Base-by-base conservation (phyloP, 2,888 invertebrate species). In the Sycophila texana region DNA sequence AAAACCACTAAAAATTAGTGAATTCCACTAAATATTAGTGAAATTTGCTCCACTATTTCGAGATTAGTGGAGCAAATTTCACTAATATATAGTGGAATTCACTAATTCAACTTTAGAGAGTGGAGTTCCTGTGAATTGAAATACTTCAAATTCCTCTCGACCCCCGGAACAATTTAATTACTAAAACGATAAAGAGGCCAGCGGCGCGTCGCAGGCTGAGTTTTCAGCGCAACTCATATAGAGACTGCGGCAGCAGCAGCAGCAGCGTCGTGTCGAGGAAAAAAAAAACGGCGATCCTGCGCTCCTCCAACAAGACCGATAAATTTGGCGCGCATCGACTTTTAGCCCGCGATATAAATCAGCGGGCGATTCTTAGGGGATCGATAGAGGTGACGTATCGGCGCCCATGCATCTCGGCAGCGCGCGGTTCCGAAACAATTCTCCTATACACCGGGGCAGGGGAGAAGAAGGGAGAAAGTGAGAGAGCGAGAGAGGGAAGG, bases 321-420 rank as follows among this genome's bases (percentile, higher is more conserved):
- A 67, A 78, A 67, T 55, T 70, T 53, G 7, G 18, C 49, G 58
- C 63, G 20, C 53, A 57, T 63, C 72, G 55, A 58, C 51, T 74
- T 63, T 74, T 39, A 57, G 63, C 57, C 18, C 71, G 58, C 18
- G 71, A 67, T 47, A 74, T 74, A 79, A 74, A 79, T 79, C 79
- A 79, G 26, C 30, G 65, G 7, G 39, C 51, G 65, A 74, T 79
- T 79, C 78, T 51, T n/a, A 39, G 39, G 39, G 39, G 39, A 39
- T 68, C 65, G 73, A 74, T 79, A 77, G 67, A 73, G 67, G 26
- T 67, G 26, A 55, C 60, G 73, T 63, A 68, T 73, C 73, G 39
- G 10, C 18, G 26, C 66, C 77, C 51, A 73, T 78, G 68, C 57
- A 70, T 74, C 73, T 74, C 49, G 14, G 58, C 26, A 26, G 39